Base-by-base conservation (phyloP, 2,888 invertebrate species). In the Psylliodes chrysocephalus region DNA sequence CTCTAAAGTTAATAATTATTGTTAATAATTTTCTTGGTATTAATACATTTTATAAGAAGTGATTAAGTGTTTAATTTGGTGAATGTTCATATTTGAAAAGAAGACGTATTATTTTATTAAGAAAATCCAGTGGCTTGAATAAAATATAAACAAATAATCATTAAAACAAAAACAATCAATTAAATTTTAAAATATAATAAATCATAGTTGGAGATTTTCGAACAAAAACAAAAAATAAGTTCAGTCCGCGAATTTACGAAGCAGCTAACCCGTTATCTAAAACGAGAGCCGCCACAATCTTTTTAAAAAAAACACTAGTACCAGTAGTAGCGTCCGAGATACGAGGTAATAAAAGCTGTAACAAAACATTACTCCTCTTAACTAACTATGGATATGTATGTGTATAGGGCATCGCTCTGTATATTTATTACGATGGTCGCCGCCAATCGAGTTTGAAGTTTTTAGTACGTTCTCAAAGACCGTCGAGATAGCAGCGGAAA, bases 381-480 rank as follows among this genome's bases (percentile, higher is more conserved):
- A 12, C 12, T 35, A 35, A 35, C 35, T 35, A 35, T 35, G 14
- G 12, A 14, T 35, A 3, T 35, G 35, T 14, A 35, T 35, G 35
- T 42, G 42, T 42, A 42, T 42, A 42, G 42, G 42, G 10, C 42
- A 18, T 18, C 42, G 42, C 42, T 42, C 42, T 42, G 17, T 35
- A 12, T 35, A 35, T 35, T 12, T 35, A 35, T 6, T 42, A 42
- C 42, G 15, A 15, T 42, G 18, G 18, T 42, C 42, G 17, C 17
- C 6, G 18, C 15, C 8, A 18, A 10, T 17, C 35, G 14, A 35
- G 35, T 42, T 17, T 42, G 42, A 42, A 42, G 42, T 42, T 42
- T 42, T 42, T 42, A 42, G 42, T 42, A 18, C 18, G 42, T 42
- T 42, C 18, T 18, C 15, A 42, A 15, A 42, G 42, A 7, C 18